These are phyloP conservation scores for Xiphorhynchus erythropygius DNA, from an alignment of 2,797 vertebrate genomes.

Conservation along the genomic window DNA sequence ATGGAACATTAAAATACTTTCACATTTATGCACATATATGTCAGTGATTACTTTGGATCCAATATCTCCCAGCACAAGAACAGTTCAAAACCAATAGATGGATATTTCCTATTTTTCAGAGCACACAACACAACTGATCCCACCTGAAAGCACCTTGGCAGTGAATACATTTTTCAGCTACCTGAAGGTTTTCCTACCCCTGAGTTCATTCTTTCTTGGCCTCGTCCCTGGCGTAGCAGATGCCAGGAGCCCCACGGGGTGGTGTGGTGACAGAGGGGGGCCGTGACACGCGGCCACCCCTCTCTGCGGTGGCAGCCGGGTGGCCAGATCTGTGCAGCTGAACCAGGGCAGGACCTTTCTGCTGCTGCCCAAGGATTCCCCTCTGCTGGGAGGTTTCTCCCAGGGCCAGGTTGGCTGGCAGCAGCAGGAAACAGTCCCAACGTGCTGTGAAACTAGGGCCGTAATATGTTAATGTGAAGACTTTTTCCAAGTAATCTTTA, in stretches of 20 bases:
- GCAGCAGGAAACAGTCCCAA: conserved; percentile 30
- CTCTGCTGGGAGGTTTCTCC: not conserved
- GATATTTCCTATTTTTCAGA: not conserved
- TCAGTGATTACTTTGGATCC: not conserved
- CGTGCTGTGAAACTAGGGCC: conserved; percentile 15
- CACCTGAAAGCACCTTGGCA: not conserved
- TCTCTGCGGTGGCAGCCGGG: not conserved
- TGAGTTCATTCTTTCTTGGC: conserved; percentile 25
- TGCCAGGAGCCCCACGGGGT: not conserved
- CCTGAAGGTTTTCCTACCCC: not conserved
- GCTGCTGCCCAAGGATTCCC: conserved; percentile 23
- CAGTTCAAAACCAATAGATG: not conserved
- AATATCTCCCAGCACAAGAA: not conserved
- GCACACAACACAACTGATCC: not conserved
- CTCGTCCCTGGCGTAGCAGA: not conserved
- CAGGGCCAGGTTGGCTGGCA: not conserved
- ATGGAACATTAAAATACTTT: not conserved
- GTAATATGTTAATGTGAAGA: conserved; percentile 52
- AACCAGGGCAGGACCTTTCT: conserved; percentile 15
- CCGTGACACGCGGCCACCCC: rapidly evolving
- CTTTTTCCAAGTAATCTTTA: conserved; percentile 71
- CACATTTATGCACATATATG: not conserved
- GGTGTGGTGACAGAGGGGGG: not conserved
- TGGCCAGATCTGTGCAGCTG: not conserved
- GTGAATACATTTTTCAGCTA: not conserved